These are phyloP conservation scores for Drosophila setifemur DNA, from an alignment of 1,140 invertebrate species.

Conservation along the genomic window DNA sequence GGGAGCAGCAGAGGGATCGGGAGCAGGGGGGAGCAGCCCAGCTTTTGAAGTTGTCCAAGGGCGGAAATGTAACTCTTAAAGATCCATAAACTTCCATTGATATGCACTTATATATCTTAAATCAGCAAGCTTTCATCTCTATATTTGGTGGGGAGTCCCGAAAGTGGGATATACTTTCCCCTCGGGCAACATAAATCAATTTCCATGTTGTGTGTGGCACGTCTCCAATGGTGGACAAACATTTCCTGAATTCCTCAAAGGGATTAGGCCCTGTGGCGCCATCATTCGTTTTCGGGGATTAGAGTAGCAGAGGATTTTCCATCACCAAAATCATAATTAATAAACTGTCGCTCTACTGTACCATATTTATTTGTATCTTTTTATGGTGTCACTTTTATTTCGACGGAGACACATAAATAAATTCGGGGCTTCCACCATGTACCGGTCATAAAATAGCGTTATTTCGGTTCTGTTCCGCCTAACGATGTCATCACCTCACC, in stretches of 20 bases:
- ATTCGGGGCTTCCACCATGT: conserved; percentile 50
- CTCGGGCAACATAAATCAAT: conserved; percentile 55
- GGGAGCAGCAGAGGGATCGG: neutral
- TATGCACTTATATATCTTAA: conserved; percentile 4
- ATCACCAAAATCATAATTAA: conserved; percentile 69
- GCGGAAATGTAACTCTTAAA: conserved; percentile 34
- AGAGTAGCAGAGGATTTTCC: conserved; percentile 24
- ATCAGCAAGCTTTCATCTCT: neutral
- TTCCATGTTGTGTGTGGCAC: conserved; percentile 15
- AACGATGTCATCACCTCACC: conserved; percentile 49
- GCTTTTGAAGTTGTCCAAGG: conserved; percentile 58
- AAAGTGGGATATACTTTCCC: neutral
- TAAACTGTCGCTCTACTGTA: conserved; percentile 44
- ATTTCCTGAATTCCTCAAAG: conserved; percentile 20
- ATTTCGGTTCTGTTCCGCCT: conserved; percentile 54
- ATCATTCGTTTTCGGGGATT: conserved; percentile 61
- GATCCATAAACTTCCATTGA: conserved; percentile 21
- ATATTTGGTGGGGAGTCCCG: neutral
- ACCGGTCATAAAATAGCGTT: conserved; percentile 62
- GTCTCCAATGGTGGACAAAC: conserved; percentile 29
- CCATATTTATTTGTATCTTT: conserved; percentile 13
- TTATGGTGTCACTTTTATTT: conserved; percentile 48
- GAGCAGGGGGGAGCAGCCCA: conserved; percentile 2
- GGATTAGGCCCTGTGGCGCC: conserved; percentile 58
- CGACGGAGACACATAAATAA: conserved; percentile 48